Percentiles rank a stretch among this genome's conserved stretches.
Evolutionary conservation across 1,140 invertebrate species (phyloP).

Genomic region (Pseudomyrmex flavicornis): DNA sequence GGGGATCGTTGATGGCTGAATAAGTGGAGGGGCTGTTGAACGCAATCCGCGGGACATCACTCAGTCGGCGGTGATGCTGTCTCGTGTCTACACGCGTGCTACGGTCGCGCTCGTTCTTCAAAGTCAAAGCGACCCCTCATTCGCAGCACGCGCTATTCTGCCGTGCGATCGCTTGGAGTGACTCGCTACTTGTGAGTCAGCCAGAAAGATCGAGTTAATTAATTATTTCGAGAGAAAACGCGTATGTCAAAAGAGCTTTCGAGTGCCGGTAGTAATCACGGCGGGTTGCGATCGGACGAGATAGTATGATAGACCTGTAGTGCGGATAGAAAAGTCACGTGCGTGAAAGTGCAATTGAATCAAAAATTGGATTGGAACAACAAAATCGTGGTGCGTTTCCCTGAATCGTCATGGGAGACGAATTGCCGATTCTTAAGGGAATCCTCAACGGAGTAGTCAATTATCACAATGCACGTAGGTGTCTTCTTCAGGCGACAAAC

Average conservation of each 20-base stretch:
- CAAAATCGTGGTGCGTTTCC: constrained; percentile 45
- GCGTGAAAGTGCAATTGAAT: constrained; percentile 32
- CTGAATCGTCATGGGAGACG: constrained; percentile 89
- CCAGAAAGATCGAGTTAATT: constrained; percentile 41
- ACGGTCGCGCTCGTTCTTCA: constrained; percentile 72
- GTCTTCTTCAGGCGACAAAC: constrained; percentile 37
- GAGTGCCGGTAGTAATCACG: neutral
- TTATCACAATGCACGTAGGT: constrained; percentile 96
- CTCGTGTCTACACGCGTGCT: constrained; percentile 83
- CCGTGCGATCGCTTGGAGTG: constrained; percentile 71
- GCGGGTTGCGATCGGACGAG: neutral
- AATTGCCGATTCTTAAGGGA: constrained; percentile 94
- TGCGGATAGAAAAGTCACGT: constrained; percentile 53
- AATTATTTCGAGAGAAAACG: neutral
- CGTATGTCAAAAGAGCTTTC: neutral
- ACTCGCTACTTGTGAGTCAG: constrained; percentile 69
- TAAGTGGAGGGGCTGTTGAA: constrained; percentile 85
- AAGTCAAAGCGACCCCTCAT: constrained; percentile 43
- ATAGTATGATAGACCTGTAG: constrained; percentile 30
- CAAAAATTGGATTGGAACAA: neutral
- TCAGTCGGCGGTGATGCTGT: constrained; percentile 87
- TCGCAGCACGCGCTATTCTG: constrained; percentile 52
- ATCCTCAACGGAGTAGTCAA: constrained; percentile 94
- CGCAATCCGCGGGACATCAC: constrained; percentile 86
- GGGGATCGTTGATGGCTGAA: constrained; percentile 84